A percentile compares a stretch with the other conserved stretches of the same genome.
Evolutionary conservation across 2,797 vertebrate genomes (phyloP).

Genomic region (Leuciscus waleckii): DNA sequence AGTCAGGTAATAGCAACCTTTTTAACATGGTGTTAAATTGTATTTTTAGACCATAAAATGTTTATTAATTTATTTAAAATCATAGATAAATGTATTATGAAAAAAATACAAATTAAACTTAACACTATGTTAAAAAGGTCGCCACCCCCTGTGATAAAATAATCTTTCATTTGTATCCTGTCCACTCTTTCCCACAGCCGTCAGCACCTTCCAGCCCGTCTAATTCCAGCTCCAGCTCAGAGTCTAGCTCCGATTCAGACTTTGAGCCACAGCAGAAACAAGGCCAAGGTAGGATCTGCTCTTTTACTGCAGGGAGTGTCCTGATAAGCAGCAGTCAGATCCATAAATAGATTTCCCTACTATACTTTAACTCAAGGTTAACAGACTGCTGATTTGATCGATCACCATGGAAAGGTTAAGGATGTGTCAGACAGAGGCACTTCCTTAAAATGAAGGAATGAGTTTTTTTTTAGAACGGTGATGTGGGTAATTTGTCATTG

Average conservation of each 20-base stretch:
- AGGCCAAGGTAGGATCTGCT: slow-evolving; percentile 86
- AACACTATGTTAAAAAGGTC: not conserved
- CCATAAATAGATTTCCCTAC: slow-evolving; percentile 26
- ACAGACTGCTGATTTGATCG: not conserved
- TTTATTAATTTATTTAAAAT: too few relatives aligned
- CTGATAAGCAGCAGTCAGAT: slow-evolving; percentile 17
- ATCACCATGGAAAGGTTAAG: slow-evolving; percentile 8
- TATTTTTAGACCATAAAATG: not conserved
- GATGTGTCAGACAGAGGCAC: not conserved
- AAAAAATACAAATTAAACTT: not conserved
- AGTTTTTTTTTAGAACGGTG: not conserved
- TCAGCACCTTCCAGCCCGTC: slow-evolving; percentile 92
- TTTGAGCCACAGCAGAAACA: slow-evolving; percentile 96
- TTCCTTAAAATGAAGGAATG: not conserved
- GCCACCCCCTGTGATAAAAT: not conserved
- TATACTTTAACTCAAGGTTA: slow-evolving; percentile 13
- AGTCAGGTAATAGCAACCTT: too few relatives aligned
- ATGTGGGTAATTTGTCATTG: not conserved
- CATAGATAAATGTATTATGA: not conserved
- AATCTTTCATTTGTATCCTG: slow-evolving; percentile 59
- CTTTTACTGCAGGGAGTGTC: slow-evolving; percentile 27
- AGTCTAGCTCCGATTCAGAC: slow-evolving; percentile 96
- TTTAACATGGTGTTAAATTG: not conserved
- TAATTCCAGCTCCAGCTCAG: slow-evolving; percentile 93
- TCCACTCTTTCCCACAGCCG: slow-evolving; percentile 74